phyloP scores from a whole-genome alignment of 2,797 vertebrate genomes.

The Ctenochaetus hawaiiensis region DNA sequence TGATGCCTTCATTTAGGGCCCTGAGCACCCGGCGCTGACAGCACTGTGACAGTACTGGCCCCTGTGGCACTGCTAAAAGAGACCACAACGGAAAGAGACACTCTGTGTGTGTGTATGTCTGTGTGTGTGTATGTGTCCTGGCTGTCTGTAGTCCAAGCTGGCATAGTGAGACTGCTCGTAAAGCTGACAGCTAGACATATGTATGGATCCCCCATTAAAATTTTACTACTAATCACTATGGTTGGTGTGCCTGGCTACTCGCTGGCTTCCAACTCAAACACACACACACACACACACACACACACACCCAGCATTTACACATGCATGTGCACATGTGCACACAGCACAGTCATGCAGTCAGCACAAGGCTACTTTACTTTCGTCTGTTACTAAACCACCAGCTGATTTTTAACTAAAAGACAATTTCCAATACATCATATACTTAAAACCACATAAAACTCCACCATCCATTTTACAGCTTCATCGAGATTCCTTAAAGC shows the following conservation, averaged over 20 bases:
- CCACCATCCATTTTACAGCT: neutral
- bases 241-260: slow-evolving; percentile 69
- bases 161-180: slow-evolving; percentile 87
- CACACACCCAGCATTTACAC: slow-evolving; percentile 10
- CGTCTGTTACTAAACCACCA: slow-evolving; percentile 7
- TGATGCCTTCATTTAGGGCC: slow-evolving; percentile 88
- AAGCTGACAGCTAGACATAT: slow-evolving; percentile 97
- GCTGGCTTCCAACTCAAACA: slow-evolving; percentile 38
- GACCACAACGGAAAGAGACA: slow-evolving; percentile 61
- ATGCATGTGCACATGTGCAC: slow-evolving; percentile 1
- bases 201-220: slow-evolving; percentile 96
- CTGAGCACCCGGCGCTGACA: slow-evolving; percentile 77
- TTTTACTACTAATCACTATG: slow-evolving; percentile 98
- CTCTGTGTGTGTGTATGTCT: slow-evolving; percentile 48
- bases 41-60: slow-evolving; percentile 75
- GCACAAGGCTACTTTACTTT: neutral
- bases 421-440: neutral
- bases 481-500: neutral
- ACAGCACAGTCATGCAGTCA: neutral
- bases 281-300: slow-evolving; percentile 37
- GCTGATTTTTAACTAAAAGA: neutral
- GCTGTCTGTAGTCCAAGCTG: slow-evolving; percentile 73
- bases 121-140: slow-evolving; percentile 57
- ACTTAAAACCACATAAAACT: neutral
- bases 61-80: slow-evolving; percentile 80